Conservation (phyloP, 23 tunicate genomes). For the Diplosoma virens region DNA sequence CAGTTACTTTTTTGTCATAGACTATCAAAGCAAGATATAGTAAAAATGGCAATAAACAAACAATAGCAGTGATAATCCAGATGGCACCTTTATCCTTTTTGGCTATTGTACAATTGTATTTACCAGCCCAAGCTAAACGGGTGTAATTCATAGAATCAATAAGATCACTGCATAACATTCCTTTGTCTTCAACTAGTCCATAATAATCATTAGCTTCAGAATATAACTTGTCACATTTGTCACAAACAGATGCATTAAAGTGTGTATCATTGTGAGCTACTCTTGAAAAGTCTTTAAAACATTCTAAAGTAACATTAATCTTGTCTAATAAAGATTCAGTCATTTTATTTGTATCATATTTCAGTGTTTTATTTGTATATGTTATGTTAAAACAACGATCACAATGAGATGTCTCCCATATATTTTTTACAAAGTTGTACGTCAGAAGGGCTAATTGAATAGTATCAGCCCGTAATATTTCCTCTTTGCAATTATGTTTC, state of each 20-base stretch:
- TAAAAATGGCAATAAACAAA: slow-evolving; percentile 36
- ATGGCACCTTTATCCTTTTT: slow-evolving; percentile 25
- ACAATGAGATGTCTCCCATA: slow-evolving; percentile 72
- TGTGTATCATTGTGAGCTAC: not conserved
- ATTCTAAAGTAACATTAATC: slow-evolving; percentile 36
- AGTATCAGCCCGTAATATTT: slow-evolving; percentile 73
- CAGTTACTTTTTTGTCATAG: slow-evolving; percentile 20
- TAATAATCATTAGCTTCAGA: slow-evolving; percentile 55
- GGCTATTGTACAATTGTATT: slow-evolving; percentile 48
- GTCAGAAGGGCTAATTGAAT: slow-evolving; percentile 52
- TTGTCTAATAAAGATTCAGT: slow-evolving; percentile 35
- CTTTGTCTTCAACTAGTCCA: slow-evolving; percentile 39
- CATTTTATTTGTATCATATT: slow-evolving; percentile 10
- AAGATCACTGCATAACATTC: slow-evolving; percentile 57
- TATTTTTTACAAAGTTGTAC: slow-evolving; percentile 32
- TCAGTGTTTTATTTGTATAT: slow-evolving; percentile 29
- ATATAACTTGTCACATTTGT: slow-evolving; percentile 39
- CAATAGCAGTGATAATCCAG: slow-evolving; percentile 46
- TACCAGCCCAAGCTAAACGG: slow-evolving; percentile 55
- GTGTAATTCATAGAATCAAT: slow-evolving; percentile 81
- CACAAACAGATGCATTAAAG: slow-evolving; percentile 48
- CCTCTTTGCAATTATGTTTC: slow-evolving; percentile 34
- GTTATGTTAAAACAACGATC: slow-evolving; percentile 50
- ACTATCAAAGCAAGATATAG: slow-evolving; percentile 44
- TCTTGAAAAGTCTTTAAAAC: slow-evolving; percentile 50